Base-by-base conservation (phyloP, 64 coral and sea anemone genomes). In the Dendronephthya gigantea region DNA sequence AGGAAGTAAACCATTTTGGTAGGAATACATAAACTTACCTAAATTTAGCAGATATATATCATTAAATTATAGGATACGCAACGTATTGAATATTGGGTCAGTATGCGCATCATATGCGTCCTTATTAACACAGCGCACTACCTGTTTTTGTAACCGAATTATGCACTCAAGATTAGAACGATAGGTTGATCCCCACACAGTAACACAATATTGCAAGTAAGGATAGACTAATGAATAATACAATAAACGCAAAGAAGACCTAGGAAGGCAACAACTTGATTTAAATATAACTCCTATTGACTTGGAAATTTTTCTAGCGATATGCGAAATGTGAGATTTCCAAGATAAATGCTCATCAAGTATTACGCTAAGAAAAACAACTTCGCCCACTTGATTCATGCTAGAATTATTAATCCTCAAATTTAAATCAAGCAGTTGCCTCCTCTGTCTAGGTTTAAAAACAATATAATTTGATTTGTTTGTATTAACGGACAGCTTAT, bases 261-360 rank as follows among this genome's bases (percentile, higher is more conserved):
- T 28, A 25, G 11, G 11, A 11, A 74, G 32, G 30, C 68, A 74
- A 74, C 11, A 74, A 28, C 68, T 74, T 74, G 68, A 12, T 74
- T 74, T 74, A 35, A 13, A 45, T 15, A 83, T 83, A 83, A 83
- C 48, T 27, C 82, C 82, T 35, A 83, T 83, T 38, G 34, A 40
- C 32, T 74, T 74, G 11, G 68, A 30, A 74, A 74, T 74, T 74
- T 74, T 74, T 30, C 32, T 27, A 19, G 68, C 32, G 13, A 74
- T 25, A 74, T 74, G 13, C 11, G 13, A 25, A 74, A 74, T 35
- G 25, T 74, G 68, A 25, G n/a, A 35, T 74, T 74, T 74, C 68
- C 68, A 74, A 35, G 13, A 25, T 35, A 74, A 74, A 28, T 25
- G 13, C 30, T 74, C 13, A 25, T 74, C 68, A 19, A 74, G 25